Conservation (phyloP, 2,797 vertebrate species). For the Siniperca scherzeri region DNA sequence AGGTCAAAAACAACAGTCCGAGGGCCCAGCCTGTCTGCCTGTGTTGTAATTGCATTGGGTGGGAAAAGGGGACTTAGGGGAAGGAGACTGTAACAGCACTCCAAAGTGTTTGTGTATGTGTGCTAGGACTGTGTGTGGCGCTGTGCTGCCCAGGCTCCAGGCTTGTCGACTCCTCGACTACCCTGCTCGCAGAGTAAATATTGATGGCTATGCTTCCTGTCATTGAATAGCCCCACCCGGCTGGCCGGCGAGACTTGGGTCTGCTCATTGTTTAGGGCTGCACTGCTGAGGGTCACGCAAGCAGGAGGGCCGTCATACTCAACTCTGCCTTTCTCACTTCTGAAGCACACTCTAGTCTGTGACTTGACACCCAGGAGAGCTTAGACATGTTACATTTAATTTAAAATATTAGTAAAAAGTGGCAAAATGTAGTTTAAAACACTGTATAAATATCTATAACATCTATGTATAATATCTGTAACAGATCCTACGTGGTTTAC, state of each 20-base stretch:
- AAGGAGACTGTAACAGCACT: constrained; percentile 62
- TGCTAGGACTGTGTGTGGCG: constrained; percentile 49
- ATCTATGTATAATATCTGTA: no score
- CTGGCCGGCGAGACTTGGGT: constrained; percentile 76
- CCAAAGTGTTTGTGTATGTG: constrained; percentile 71
- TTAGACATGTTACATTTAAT: background rate
- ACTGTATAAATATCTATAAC: background rate
- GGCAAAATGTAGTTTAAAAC: background rate
- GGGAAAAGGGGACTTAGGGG: constrained; percentile 78
- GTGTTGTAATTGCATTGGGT: constrained; percentile 82
- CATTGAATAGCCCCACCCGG: constrained; percentile 85
- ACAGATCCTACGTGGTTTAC: background rate
- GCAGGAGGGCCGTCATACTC: constrained; percentile 37
- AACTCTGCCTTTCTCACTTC: background rate
- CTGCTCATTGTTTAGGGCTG: constrained; percentile 84
- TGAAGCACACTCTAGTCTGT: constrained; percentile 1
- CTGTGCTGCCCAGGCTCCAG: constrained; percentile 72
- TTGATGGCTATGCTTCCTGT: constrained; percentile 90
- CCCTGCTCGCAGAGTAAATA: constrained; percentile 88
- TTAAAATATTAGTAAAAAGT: background rate
- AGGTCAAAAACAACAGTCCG: constrained; percentile 83
- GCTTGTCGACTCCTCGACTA: constrained; percentile 74
- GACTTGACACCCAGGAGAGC: constrained; percentile 10
- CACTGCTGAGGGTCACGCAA: constrained; percentile 77
- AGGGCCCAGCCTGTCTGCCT: constrained; percentile 88